phyloP scores from a whole-genome alignment of 2,888 invertebrate genomes.

The Heteromurus nitidus region DNA sequence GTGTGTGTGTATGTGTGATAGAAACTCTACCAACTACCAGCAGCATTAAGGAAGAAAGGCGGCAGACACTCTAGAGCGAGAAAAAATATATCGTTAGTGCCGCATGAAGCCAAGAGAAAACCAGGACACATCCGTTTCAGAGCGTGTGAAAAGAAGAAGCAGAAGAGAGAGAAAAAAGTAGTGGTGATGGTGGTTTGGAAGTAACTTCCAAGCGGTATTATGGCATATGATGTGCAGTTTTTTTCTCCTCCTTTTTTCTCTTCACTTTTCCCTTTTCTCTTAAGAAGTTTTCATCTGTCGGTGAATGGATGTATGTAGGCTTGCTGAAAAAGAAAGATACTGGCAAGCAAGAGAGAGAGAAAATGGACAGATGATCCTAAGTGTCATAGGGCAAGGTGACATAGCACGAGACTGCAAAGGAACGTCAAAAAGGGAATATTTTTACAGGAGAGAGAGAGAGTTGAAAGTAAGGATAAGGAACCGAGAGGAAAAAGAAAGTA shows the following conservation, averaged over 20 bases:
- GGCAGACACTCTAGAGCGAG: not conserved
- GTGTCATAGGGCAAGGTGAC: slow-evolving; percentile 64
- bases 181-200: not conserved
- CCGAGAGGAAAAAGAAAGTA: slow-evolving; percentile 13
- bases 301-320: too few relatives aligned
- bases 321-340: not conserved
- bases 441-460: slow-evolving; percentile 14
- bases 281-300: slow-evolving; percentile 11
- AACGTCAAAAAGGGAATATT: not conserved
- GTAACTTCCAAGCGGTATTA: too few relatives aligned
- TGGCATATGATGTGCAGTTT: slow-evolving; percentile 6
- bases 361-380: slow-evolving; percentile 56
- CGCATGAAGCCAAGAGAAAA: slow-evolving; percentile 8
- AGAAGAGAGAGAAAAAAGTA: not conserved
- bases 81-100: not conserved
- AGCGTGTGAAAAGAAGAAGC: slow-evolving; percentile 4
- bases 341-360: slow-evolving; percentile 16
- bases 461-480: too few relatives aligned
- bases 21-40: not conserved
- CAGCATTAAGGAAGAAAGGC: not conserved
- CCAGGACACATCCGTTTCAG: not conserved
- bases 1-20: not conserved
- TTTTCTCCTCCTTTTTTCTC: slow-evolving; percentile 4
- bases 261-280: not conserved
- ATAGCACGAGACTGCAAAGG: slow-evolving; percentile 5